Conservation (phyloP, 2,113 vertebrate genomes). For the Indri indri region DNA sequence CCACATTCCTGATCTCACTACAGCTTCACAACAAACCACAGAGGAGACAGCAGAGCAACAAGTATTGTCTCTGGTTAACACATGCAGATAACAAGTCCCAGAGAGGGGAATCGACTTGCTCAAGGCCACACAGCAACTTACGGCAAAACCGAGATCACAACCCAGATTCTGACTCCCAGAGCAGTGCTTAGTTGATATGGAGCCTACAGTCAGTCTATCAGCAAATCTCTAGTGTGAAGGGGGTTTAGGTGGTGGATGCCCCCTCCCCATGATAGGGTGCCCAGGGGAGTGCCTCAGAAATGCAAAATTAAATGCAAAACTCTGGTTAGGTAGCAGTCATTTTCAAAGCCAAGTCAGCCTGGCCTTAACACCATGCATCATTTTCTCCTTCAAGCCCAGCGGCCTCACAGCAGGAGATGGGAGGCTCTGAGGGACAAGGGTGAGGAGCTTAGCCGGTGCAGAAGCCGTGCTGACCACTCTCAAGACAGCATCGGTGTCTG, state of each 20-base stretch:
- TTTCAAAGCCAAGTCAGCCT: background rate
- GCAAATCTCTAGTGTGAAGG: too few relatives aligned
- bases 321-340: background rate
- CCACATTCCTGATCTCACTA: background rate
- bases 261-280: fast-evolving
- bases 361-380: background rate
- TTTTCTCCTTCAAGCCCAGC: background rate
- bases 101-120: background rate
- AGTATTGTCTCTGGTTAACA: background rate
- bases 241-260: too few relatives aligned
- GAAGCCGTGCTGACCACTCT: background rate
- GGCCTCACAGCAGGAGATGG: background rate
- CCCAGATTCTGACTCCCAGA: background rate
- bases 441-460: fast-evolving
- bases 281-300: background rate
- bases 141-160: background rate
- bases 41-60: background rate
- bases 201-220: background rate
- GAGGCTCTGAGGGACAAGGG: background rate
- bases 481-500: background rate
- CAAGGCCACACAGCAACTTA: background rate
- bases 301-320: background rate
- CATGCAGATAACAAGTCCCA: background rate
- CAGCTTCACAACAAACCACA: background rate
- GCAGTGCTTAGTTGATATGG: background rate